phyloP scores from a whole-genome alignment of 2,888 invertebrate genomes.

The Melieria crassipennis region DNA sequence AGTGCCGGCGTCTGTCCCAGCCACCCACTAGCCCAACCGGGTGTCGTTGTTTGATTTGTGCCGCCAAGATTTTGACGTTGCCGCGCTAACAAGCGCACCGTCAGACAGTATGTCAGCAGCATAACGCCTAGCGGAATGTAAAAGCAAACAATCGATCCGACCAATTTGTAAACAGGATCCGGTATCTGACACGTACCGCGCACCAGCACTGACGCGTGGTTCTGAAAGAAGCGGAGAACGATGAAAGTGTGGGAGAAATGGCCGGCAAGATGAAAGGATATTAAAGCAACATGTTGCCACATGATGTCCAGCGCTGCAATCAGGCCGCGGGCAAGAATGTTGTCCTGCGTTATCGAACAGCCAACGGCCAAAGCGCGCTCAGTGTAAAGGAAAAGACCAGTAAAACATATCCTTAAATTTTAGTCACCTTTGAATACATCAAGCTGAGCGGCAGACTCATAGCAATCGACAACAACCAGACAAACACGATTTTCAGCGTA shows the following conservation, averaged over 20 bases:
- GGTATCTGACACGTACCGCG: constrained; percentile 88
- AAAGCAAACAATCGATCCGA: constrained; percentile 94
- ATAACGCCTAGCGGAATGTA: constrained; percentile 95
- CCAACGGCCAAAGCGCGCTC: no score
- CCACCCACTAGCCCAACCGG: constrained; percentile 82
- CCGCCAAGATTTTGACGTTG: constrained; percentile 79
- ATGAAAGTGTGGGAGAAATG: neutral
- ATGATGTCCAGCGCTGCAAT: neutral
- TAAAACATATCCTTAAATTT: neutral
- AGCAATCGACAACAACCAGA: constrained; percentile 92
- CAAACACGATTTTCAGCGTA: constrained; percentile 89
- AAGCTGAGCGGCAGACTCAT: constrained; percentile 91
- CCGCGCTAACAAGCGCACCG: constrained; percentile 84
- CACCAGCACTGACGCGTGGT: constrained; percentile 83
- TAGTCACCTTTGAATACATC: constrained; percentile 84
- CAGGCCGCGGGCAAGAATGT: neutral
- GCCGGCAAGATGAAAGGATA: neutral
- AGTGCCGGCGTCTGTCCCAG: constrained; percentile 70
- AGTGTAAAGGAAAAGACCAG: no score
- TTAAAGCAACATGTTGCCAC: neutral
- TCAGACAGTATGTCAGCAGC: constrained; percentile 93
- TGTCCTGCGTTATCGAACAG: no score
- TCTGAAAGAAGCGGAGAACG: constrained; percentile 66
- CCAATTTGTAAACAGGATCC: constrained; percentile 87
- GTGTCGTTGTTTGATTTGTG: constrained; percentile 54